These are phyloP conservation scores for Menidia menidia DNA, from an alignment of 2,797 vertebrate genomes.

Conservation along the genomic window DNA sequence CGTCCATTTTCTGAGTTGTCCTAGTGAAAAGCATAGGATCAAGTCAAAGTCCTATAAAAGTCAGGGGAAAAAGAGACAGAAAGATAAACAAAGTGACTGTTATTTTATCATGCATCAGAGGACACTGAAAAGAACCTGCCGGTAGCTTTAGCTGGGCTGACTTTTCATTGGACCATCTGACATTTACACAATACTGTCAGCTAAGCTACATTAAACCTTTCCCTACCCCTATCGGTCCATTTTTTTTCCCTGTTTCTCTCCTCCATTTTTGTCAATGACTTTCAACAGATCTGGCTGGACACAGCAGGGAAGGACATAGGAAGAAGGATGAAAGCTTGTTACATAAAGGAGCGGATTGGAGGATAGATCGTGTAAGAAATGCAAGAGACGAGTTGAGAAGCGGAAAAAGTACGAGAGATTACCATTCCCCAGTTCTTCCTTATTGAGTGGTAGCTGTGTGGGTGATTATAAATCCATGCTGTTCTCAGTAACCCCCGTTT, in stretches of 20 bases:
- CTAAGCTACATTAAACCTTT: constrained; percentile 62
- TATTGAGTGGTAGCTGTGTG: constrained; percentile 69
- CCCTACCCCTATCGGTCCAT: constrained; percentile 15
- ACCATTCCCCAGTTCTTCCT: constrained; percentile 63
- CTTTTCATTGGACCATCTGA: constrained; percentile 67
- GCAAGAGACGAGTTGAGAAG: constrained; percentile 46
- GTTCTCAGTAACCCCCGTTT: constrained; percentile 79
- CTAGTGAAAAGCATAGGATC: constrained; percentile 48
- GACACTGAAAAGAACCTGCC: constrained; percentile 57
- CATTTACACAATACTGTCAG: constrained; percentile 58
- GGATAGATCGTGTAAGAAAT: constrained; percentile 50
- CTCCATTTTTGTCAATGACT: constrained; percentile 39
- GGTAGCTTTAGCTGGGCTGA: constrained; percentile 60
- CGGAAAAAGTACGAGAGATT: constrained; percentile 67
- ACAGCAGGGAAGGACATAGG: constrained; percentile 42
- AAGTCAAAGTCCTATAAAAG: constrained; percentile 54
- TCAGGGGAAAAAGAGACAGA: constrained; percentile 28
- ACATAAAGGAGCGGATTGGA: constrained; percentile 55
- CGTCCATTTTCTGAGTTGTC: constrained; percentile 32
- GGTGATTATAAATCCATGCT: constrained; percentile 76
- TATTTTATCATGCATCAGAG: constrained; percentile 63
- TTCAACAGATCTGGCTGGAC: constrained; percentile 47
- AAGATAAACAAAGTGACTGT: constrained; percentile 48
- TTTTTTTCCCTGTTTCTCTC: constrained; percentile 9
- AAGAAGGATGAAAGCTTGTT: constrained; percentile 57